Conservation (phyloP, 2,113 vertebrate genomes). For the Lamprologus lemairii region DNA sequence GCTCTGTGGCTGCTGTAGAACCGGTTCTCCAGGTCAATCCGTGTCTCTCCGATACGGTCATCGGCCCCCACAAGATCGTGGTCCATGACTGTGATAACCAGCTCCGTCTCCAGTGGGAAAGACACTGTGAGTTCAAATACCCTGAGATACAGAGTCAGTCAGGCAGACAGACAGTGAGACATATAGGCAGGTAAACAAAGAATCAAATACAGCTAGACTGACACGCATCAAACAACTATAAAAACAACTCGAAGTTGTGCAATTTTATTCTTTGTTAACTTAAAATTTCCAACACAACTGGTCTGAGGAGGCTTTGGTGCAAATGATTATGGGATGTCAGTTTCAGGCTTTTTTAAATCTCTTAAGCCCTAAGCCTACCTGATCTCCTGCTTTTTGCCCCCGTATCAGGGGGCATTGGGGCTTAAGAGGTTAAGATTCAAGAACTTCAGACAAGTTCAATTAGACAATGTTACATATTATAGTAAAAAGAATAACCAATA, state of each 20-base stretch:
- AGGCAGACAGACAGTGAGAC: background rate
- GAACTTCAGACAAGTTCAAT: background rate
- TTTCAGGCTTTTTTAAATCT: background rate
- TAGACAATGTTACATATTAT: background rate
- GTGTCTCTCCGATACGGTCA: constrained; percentile 87
- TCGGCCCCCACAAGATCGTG: constrained; percentile 87
- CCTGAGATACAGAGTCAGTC: constrained; percentile 56
- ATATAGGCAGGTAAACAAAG: background rate
- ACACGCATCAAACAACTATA: background rate
- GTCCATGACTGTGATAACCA: constrained; percentile 79
- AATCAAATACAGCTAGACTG: background rate
- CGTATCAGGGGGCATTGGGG: too few species aligned
- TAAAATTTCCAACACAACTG: background rate
- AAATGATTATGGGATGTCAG: background rate
- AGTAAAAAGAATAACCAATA: background rate
- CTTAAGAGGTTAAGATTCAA: background rate
- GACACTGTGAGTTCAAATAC: constrained; percentile 85
- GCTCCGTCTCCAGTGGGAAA: constrained; percentile 84
- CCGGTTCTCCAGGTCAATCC: constrained; percentile 86
- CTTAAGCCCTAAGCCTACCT: too few species aligned
- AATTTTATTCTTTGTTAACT: background rate
- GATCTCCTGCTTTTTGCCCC: too few species aligned
- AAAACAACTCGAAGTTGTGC: background rate
- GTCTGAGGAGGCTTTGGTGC: background rate
- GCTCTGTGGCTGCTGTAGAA: constrained; percentile 89